Evolutionary conservation across 1,140 invertebrate species (phyloP).

Genomic region (Daktulosphaira vitifoliae): DNA sequence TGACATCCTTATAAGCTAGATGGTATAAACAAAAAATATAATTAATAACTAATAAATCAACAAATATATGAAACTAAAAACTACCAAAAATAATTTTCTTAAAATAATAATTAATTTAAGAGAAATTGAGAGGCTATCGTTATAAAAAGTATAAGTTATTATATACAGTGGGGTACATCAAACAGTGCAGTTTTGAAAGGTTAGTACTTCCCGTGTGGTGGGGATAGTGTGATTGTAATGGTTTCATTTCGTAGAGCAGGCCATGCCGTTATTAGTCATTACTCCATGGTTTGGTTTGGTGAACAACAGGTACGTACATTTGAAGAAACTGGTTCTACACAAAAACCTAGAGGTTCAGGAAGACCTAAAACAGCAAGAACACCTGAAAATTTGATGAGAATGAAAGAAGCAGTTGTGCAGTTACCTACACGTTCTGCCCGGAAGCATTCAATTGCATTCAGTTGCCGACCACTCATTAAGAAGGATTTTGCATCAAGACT

Average conservation of each 20-base stretch:
- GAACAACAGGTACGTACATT: neutral
- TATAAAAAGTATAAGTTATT: too few relatives aligned
- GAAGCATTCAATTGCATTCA: neutral
- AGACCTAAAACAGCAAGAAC: neutral
- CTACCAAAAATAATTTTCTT: too few relatives aligned
- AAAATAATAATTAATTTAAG: too few relatives aligned
- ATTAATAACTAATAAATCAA: too few relatives aligned
- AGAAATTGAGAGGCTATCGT: too few relatives aligned
- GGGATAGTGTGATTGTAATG: neutral
- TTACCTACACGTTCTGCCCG: neutral
- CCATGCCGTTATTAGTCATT: neutral
- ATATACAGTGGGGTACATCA: too few relatives aligned
- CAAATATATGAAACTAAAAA: too few relatives aligned
- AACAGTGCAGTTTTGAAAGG: too few relatives aligned
- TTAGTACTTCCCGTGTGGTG: neutral
- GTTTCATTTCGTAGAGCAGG: neutral
- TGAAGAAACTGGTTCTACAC: slow-evolving; percentile 3
- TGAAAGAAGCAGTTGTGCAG: neutral
- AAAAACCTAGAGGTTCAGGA: neutral
- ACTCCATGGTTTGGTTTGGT: slow-evolving; percentile 3
- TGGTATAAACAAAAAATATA: too few relatives aligned
- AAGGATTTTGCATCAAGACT: neutral
- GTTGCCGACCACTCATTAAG: neutral
- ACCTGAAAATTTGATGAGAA: neutral
- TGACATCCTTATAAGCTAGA: too few relatives aligned